Conservation (phyloP, 2,888 invertebrate genomes). For the Ophion costatus region DNA sequence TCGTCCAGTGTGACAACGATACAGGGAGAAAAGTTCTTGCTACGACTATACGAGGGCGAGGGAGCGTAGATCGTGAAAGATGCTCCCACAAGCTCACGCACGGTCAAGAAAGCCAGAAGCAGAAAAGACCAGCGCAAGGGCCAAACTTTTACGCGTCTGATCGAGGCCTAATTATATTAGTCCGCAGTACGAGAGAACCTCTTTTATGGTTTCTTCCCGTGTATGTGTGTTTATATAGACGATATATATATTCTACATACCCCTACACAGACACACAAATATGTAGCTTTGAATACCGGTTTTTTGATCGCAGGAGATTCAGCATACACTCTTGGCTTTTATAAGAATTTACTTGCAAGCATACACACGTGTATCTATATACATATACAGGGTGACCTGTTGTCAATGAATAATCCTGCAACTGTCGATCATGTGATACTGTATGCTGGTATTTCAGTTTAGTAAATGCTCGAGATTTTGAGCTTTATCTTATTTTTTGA, state of each 20-base stretch:
- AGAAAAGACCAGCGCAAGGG: slow-evolving; percentile 50
- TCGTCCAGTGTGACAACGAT: too few species aligned
- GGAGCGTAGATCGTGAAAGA: neutral
- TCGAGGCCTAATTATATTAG: slow-evolving; percentile 80
- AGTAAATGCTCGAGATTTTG: too few species aligned
- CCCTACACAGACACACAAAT: neutral
- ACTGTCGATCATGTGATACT: too few species aligned
- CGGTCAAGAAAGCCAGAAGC: slow-evolving; percentile 52
- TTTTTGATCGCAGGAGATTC: slow-evolving; percentile 62
- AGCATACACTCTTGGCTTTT: slow-evolving; percentile 42
- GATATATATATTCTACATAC: neutral
- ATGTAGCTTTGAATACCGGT: slow-evolving; percentile 59
- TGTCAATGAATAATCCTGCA: too few species aligned
- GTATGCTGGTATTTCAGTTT: too few species aligned
- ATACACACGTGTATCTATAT: too few species aligned
- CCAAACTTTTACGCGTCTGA: slow-evolving; percentile 79
- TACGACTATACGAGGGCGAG: neutral
- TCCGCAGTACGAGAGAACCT: slow-evolving; percentile 69
- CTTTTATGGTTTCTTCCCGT: slow-evolving; percentile 59
- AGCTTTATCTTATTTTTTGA: too few species aligned
- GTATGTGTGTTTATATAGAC: slow-evolving; percentile 19
- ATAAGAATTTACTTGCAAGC: slow-evolving; percentile 50
- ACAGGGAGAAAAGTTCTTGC: too few species aligned
- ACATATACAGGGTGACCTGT: too few species aligned
- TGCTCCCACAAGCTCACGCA: slow-evolving; percentile 23